These are phyloP conservation scores for Apistogramma diplotaenia DNA, from an alignment of 2,113 vertebrate genomes.

Conservation along the genomic window DNA sequence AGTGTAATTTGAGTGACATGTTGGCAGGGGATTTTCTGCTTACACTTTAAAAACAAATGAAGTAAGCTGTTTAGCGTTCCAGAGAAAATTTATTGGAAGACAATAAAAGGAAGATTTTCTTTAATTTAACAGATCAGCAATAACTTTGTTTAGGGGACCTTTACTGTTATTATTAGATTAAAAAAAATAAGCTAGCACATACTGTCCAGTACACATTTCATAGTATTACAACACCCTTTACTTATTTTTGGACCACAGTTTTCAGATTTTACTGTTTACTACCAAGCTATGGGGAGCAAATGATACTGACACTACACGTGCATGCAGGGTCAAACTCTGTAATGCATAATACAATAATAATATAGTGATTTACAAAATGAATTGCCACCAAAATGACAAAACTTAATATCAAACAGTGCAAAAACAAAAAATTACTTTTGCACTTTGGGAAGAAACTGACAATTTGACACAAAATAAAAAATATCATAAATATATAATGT, in stretches of 20 bases:
- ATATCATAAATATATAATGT: too few relatives aligned
- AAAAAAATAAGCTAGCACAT: background rate
- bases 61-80: background rate
- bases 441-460: too few relatives aligned
- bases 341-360: background rate
- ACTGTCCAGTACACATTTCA: background rate
- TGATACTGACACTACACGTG: background rate
- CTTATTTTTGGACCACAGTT: background rate
- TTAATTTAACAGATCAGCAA: background rate
- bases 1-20: slow-evolving; percentile 24
- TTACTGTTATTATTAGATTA: background rate
- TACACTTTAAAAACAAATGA: background rate
- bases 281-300: background rate
- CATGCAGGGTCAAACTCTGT: background rate
- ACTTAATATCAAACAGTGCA: too few relatives aligned
- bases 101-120: background rate
- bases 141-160: background rate
- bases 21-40: slow-evolving; percentile 12
- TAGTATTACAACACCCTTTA: background rate
- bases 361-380: too few relatives aligned
- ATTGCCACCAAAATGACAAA: too few relatives aligned
- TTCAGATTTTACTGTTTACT: background rate
- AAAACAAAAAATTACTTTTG: too few relatives aligned
- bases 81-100: background rate
- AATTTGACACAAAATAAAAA: too few relatives aligned